A percentile compares a stretch with the other conserved stretches of the same genome.
Evolutionary conservation across 2,113 vertebrate genomes (phyloP).

Genomic region (Corythaeola cristata): DNA sequence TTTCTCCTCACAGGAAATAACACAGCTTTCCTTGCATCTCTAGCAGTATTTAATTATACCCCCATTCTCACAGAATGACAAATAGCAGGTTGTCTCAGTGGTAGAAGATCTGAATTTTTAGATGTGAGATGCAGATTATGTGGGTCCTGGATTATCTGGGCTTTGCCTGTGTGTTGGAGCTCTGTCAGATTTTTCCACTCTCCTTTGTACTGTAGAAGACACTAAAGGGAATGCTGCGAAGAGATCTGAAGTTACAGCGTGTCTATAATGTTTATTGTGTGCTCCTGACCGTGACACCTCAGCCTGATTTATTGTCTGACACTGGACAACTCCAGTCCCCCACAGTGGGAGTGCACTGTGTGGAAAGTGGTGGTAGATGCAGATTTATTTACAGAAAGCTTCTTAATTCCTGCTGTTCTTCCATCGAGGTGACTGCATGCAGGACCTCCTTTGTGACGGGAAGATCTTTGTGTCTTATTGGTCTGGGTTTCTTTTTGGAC

Average conservation of each 20-base stretch:
- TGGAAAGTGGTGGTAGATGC: background rate
- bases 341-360: rapidly evolving
- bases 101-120: constrained; percentile 34
- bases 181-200: background rate
- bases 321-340: background rate
- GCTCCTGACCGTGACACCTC: background rate
- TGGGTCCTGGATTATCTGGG: constrained; percentile 31
- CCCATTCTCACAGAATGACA: constrained; percentile 55
- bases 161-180: background rate
- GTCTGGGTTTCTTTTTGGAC: background rate
- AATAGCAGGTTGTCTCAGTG: constrained; percentile 46
- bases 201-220: background rate
- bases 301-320: background rate
- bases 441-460: background rate
- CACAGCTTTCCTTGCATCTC: constrained; percentile 28
- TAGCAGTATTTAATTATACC: constrained; percentile 53
- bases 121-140: constrained; percentile 11
- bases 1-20: constrained; percentile 69
- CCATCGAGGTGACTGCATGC: background rate
- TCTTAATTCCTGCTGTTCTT: background rate
- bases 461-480: background rate
- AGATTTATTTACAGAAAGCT: background rate
- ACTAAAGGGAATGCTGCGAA: background rate
- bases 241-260: background rate
- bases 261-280: background rate